A percentile compares a stretch with the other conserved stretches of the same genome.
These are phyloP conservation scores for Chelon labrosus DNA, from an alignment of 2,797 vertebrate species.

Conservation along the genomic window DNA sequence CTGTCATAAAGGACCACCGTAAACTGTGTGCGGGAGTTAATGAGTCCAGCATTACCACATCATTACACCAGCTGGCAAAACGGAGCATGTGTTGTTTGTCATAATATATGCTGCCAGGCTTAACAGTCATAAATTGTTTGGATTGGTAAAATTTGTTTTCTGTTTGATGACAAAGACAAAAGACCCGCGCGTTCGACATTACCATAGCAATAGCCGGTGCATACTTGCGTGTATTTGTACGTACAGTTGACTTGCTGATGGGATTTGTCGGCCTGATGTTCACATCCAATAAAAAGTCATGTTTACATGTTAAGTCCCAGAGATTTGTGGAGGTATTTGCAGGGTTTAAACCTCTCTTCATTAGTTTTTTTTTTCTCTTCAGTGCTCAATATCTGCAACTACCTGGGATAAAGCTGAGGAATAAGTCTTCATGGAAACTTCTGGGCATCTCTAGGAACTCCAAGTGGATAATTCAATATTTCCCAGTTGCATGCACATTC, in stretches of 20 bases:
- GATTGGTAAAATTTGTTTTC: conserved; percentile 84
- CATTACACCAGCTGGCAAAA: conserved; percentile 98
- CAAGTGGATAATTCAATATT: background rate
- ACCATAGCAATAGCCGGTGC: background rate
- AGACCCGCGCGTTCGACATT: background rate
- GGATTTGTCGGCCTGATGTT: background rate
- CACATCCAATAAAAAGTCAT: background rate
- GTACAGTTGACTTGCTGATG: conserved; percentile 3
- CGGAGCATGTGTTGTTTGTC: conserved; percentile 99
- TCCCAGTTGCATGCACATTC: background rate
- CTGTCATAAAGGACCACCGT: conserved; percentile 95
- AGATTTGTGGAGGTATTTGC: background rate
- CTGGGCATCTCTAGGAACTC: background rate
- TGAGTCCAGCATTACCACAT: conserved; percentile 98
- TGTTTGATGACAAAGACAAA: conserved; percentile 62
- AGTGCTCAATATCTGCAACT: too few species aligned
- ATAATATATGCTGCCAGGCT: conserved; percentile 96
- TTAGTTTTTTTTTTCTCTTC: background rate
- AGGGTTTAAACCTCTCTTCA: background rate
- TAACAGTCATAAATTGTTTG: conserved; percentile 96
- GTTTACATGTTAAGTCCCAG: background rate
- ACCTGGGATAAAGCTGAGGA: too few species aligned
- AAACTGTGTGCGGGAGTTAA: conserved; percentile 99
- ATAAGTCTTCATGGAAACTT: background rate
- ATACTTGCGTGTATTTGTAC: background rate